These are phyloP conservation scores for Tipula confusa DNA, from an alignment of 2,888 invertebrate genomes.

Conservation along the genomic window DNA sequence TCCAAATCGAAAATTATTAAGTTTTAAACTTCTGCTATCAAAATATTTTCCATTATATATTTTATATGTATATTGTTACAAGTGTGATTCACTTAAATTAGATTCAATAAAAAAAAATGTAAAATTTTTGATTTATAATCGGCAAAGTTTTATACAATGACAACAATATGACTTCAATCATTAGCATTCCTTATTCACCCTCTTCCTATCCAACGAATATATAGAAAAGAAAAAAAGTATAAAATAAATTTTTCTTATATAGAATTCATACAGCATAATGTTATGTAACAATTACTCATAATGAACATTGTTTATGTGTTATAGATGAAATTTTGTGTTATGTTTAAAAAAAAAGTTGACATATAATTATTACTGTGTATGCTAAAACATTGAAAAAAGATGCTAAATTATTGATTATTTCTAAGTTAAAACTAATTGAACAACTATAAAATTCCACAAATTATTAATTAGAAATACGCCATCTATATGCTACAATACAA, in stretches of 20 bases:
- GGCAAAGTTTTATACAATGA: slow-evolving; percentile 3
- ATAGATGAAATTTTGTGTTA: background rate
- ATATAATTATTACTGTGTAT: too few relatives aligned
- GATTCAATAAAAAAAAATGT: background rate
- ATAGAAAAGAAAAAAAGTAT: background rate
- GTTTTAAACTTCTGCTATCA: background rate
- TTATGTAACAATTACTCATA: background rate
- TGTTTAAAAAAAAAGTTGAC: too few relatives aligned
- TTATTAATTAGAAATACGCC: too few relatives aligned
- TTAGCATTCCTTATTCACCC: background rate
- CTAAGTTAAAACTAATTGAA: too few relatives aligned
- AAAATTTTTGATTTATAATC: slow-evolving; percentile 14
- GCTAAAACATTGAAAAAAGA: too few relatives aligned
- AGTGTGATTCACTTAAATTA: background rate
- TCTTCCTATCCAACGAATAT: background rate
- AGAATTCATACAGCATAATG: background rate
- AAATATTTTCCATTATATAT: background rate
- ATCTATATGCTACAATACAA: too few relatives aligned
- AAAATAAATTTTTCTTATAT: background rate
- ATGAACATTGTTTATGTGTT: background rate
- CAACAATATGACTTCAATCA: background rate
- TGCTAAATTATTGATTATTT: too few relatives aligned
- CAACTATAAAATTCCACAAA: too few relatives aligned
- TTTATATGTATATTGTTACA: background rate
- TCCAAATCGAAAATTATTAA: background rate